Evolutionary conservation across 1,140 invertebrate genomes (phyloP), one percentile per base, ranked within the genome.

Genomic region (Drosophila parvula): DNA sequence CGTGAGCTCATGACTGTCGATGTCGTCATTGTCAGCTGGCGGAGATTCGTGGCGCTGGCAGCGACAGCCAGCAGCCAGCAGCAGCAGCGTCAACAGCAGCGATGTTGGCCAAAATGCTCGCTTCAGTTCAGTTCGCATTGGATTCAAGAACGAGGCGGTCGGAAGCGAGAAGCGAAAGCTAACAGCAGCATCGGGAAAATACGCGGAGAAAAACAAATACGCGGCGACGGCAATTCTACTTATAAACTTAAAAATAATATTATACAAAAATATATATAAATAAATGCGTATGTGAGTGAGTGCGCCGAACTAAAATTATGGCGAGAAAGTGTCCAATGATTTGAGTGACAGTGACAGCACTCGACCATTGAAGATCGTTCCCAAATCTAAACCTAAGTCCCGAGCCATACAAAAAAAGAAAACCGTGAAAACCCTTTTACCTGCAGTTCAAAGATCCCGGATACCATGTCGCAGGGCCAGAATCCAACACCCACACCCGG

Each of bases 61-160:
- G 32, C 51, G 34, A 40, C 45, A 73, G 55, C 28, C 45, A 28
- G 45, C 45, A 27, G 27, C 43, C 16, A 58, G 41, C 38, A 61
- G 28, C 50, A 34, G 16, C 38, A 38, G 44, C 69, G 58, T 63
- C 65, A 78, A 40, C 74, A 70, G 79, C 63, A 76, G 44, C 64
- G 58, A 80, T 77, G 81, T 59, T 84, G 81, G 60, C 68, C 76
- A 74, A 64, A 64, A 68, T 65, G 45, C 60, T 63, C 41, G 51
- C 60, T 63, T 78, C 47, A 73, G 64, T 83, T 81, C 62, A 83
- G 81, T 84, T 81, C 77, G 57, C 53, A 60, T 76, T 79, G 28
- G 78, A 78, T 76, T 76, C 69, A 81, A 48, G 67, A 84, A 77
- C 81, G 68, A 64, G 65, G 45, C 81, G 81, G 82, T 76, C 79